Evolutionary conservation across 2,888 invertebrate genomes (phyloP).

Genomic region (Achlya flavicornis): DNA sequence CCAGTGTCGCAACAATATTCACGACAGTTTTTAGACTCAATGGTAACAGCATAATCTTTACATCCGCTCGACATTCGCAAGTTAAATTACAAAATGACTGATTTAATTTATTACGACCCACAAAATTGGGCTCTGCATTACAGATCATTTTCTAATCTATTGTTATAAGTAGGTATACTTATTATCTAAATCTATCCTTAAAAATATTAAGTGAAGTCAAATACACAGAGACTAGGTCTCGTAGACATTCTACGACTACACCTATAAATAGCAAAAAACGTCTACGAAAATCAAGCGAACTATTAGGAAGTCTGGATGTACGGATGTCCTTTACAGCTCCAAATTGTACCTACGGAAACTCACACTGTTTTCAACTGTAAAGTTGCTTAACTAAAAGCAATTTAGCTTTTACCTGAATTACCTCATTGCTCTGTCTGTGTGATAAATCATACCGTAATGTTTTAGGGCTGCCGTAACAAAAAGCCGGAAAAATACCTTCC

Average conservation of each 20-base stretch:
- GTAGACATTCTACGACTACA: not conserved
- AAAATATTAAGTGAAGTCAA: too few relatives aligned
- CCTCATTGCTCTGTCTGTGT: not conserved
- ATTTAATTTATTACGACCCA: constrained; percentile 24
- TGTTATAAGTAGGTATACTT: not conserved
- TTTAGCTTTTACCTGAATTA: constrained; percentile 9
- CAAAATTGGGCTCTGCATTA: not conserved
- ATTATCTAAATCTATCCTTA: not conserved
- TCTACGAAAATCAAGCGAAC: not conserved
- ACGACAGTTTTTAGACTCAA: constrained; percentile 3
- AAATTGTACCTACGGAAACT: not conserved
- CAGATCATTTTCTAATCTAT: not conserved
- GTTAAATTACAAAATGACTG: constrained; percentile 44
- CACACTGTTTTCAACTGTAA: not conserved
- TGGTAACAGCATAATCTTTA: constrained; percentile 30
- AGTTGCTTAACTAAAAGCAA: constrained; percentile 9
- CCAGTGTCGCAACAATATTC: constrained; percentile 10
- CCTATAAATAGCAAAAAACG: not conserved
- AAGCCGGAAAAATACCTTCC: not conserved
- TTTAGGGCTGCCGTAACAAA: not conserved
- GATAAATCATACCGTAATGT: not conserved
- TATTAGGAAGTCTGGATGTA: not conserved
- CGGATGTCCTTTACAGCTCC: constrained; percentile 9
- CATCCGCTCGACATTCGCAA: constrained; percentile 44
- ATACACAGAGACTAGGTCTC: not conserved